phyloP scores from a whole-genome alignment of 2,113 vertebrate genomes.

The Montifringilla adamsi region DNA sequence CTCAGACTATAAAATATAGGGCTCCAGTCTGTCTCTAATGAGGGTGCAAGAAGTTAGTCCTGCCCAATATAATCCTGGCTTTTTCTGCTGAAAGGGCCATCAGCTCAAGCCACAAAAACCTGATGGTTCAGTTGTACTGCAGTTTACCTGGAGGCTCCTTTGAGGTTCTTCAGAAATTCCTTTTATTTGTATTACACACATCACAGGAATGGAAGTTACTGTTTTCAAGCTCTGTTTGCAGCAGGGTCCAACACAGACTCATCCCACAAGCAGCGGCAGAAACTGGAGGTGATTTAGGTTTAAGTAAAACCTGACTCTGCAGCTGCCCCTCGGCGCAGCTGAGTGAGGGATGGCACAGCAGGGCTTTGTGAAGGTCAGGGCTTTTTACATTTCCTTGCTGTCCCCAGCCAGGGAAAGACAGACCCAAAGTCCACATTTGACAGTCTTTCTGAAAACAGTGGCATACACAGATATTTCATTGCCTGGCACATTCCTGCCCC shows the following conservation, averaged over 20 bases:
- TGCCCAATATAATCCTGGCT: rapidly evolving
- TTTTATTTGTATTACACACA: not conserved
- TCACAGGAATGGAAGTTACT: not conserved
- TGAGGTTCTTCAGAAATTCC: not conserved
- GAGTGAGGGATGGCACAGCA: not conserved
- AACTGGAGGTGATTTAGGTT: not conserved
- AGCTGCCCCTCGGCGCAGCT: rapidly evolving
- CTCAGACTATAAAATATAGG: not conserved
- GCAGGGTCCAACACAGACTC: not conserved
- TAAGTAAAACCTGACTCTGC: not conserved
- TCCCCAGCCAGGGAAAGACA: not conserved
- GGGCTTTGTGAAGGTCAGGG: not conserved
- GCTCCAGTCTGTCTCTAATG: not conserved
- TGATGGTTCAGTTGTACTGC: not conserved
- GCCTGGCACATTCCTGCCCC: not conserved
- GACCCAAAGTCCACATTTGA: not conserved
- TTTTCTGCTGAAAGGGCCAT: not conserved
- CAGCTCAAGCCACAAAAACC: not conserved
- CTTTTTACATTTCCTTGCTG: not conserved
- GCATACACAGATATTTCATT: not conserved
- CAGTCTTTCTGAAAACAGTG: not conserved
- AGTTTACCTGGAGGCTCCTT: not conserved
- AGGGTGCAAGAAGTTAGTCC: not conserved
- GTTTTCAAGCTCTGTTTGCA: not conserved
- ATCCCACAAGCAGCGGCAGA: not conserved